Evolutionary conservation across 2,797 vertebrate species (phyloP), one percentile per base, ranked within the genome.

Genomic region (Eulemur rubriventer): DNA sequence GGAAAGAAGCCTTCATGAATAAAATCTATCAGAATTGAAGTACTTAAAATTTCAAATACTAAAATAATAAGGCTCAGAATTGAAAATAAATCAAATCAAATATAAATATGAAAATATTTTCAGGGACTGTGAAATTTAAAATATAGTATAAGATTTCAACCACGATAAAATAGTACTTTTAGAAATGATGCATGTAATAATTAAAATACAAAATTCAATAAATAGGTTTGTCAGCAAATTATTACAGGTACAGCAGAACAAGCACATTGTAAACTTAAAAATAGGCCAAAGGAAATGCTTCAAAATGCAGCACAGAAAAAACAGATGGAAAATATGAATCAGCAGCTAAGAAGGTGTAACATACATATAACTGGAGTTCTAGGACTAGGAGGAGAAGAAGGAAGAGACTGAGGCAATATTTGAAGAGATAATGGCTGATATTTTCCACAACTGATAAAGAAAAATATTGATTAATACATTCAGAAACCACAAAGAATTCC

Each of bases 21-120:
- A 95, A 96, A 94, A 92, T n/a, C 33, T 46, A 94, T n/a, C 14
- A 95, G 55, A 93, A 91, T 57, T 7, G 16, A 11, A 75, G 43
- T 9, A 61, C 20, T 86, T 65, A 57, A 85, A 80, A 63, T 89
- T 76, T 78, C 61, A 92, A 82, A 72, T 55, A 79, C 52, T 94
- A 65, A 82, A 94, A 59, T 76, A 86, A 57, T 43, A 72, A 70
- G n/a, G 69, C 46, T 85, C 24, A 57, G 10, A 72, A 91, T 91
- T 84, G 84, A 91, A 95, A 91, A 61, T 28, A 76, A 80, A 41
- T 72, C 33, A 78, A 43, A 59, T 13, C 22, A 57, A 26, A 57
- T 57, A 50, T 12, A 59, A 61, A 8, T 14, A 63, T 91, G 28
- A 93, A 67, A 88, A 65, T 75, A 80, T 59, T 91, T 67, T 73